Conservation (phyloP, 2,113 vertebrate genomes). For the Eira barbara region DNA sequence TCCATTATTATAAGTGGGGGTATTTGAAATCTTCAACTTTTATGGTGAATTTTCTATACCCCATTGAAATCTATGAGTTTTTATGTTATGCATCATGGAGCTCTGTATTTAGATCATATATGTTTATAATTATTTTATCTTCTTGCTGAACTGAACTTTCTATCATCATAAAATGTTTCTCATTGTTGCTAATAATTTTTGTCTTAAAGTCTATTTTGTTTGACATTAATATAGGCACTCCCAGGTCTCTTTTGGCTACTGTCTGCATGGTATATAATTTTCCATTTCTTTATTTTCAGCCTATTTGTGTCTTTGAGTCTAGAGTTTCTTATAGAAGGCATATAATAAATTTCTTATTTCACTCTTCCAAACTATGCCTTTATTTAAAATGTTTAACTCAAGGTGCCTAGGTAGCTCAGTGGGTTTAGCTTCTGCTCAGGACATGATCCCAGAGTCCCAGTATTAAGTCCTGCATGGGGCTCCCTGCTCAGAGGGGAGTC, state of each 20-base stretch:
- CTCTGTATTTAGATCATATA: not conserved
- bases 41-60: not conserved
- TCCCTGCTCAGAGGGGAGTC: no score
- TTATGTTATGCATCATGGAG: not conserved
- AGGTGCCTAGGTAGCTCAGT: no score
- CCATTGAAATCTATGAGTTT: not conserved
- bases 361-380: not conserved
- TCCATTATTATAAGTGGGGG: not conserved
- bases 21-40: not conserved
- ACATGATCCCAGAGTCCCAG: no score
- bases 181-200: not conserved
- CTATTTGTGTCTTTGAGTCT: not conserved
- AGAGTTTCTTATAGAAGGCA: not conserved
- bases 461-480: no score
- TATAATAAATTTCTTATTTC: not conserved
- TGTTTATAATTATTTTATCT: not conserved
- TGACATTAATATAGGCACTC: not conserved
- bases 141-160: not conserved
- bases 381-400: not conserved
- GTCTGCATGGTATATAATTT: not conserved
- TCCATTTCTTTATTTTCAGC: not conserved
- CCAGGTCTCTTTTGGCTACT: not conserved
- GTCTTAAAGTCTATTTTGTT: not conserved
- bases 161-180: not conserved
- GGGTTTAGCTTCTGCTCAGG: no score